Percentiles rank a stretch among this genome's conserved stretches.
These are phyloP conservation scores for Caradrina clavipalpis DNA, from an alignment of 2,888 invertebrate species.

Conservation along the genomic window DNA sequence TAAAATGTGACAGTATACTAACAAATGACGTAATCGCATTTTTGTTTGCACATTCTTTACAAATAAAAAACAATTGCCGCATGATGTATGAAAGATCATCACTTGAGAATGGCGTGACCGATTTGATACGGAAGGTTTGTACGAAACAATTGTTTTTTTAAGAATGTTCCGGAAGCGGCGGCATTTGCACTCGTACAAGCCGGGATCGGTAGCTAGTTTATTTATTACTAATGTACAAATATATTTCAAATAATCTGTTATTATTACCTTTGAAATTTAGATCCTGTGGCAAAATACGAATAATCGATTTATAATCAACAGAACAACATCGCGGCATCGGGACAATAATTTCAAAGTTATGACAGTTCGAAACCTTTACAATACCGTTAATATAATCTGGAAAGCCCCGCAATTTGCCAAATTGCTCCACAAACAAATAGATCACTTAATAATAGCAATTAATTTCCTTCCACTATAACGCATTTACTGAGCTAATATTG, in stretches of 20 bases:
- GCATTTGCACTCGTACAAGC: no score
- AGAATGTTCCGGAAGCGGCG: no score
- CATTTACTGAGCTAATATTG: slow-evolving; percentile 61
- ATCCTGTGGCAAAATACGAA: not conserved
- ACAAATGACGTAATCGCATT: not conserved
- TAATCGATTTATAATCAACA: not conserved
- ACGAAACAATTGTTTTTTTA: no score
- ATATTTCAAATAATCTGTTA: no score
- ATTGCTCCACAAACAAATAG: slow-evolving; percentile 53
- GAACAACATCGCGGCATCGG: not conserved
- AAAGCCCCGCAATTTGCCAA: slow-evolving; percentile 36
- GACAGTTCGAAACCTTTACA: slow-evolving; percentile 33
- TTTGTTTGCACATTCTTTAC: not conserved
- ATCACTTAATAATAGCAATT: slow-evolving; percentile 60
- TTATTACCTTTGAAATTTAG: not conserved
- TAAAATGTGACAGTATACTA: not conserved
- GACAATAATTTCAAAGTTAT: slow-evolving; percentile 14
- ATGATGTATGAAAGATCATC: no score
- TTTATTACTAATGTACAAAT: no score
- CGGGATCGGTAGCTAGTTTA: no score
- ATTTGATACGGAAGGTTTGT: no score
- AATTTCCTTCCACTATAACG: slow-evolving; percentile 58
- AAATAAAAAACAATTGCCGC: no score
- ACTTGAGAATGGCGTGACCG: no score
- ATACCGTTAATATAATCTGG: slow-evolving; percentile 40